Conservation (phyloP, 2,888 invertebrate species). For the Pheosia gnoma region DNA sequence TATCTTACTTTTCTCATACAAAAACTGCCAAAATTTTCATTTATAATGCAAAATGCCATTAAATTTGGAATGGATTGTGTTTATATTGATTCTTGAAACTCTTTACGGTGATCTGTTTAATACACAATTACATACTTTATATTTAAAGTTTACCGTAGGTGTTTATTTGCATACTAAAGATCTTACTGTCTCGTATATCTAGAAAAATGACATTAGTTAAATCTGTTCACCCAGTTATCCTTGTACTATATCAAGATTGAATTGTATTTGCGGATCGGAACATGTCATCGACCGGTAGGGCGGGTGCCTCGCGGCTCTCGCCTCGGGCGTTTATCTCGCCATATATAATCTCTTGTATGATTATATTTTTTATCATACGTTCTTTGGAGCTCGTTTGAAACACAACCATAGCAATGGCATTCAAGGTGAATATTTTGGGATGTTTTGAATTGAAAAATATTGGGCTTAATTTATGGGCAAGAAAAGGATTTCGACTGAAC, state of each 20-base stretch:
- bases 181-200: background rate
- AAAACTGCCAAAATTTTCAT: too few relatives aligned
- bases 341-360: slow-evolving; percentile 19
- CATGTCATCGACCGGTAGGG: slow-evolving; percentile 36
- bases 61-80: too few relatives aligned
- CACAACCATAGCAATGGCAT: slow-evolving; percentile 31
- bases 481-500: too few relatives aligned
- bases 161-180: slow-evolving; percentile 6
- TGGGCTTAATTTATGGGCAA: too few relatives aligned
- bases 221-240: slow-evolving; percentile 30
- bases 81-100: too few relatives aligned
- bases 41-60: too few relatives aligned
- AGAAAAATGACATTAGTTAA: background rate
- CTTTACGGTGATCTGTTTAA: too few relatives aligned
- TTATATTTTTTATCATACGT: slow-evolving; percentile 20
- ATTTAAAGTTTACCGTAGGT: background rate
- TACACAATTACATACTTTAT: background rate
- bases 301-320: slow-evolving; percentile 12
- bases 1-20: too few relatives aligned
- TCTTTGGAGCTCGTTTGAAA: slow-evolving; percentile 18
- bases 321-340: slow-evolving; percentile 18
- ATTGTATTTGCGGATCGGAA: slow-evolving; percentile 40
- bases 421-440: slow-evolving; percentile 23
- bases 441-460: too few relatives aligned
- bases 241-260: slow-evolving; percentile 48